Base-by-base conservation (phyloP, 2,888 invertebrate genomes). In the Leptopilina syphax region DNA sequence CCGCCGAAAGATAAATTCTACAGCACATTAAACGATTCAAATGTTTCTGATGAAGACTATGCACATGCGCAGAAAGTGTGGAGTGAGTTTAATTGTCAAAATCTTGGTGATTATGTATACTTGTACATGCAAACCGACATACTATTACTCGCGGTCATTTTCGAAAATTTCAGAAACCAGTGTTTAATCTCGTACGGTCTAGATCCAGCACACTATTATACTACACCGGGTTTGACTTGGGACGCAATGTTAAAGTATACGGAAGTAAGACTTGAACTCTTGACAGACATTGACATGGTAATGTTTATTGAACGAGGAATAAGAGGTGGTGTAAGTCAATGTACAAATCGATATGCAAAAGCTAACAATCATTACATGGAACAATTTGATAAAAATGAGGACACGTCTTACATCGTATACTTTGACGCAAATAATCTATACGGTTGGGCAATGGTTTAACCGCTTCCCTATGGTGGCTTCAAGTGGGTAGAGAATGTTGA, bases 171-270 rank as follows among this genome's bases (percentile, higher is more conserved):
- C 18, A 34, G 83, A 41, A 57, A 60, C 12, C 79, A 57, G 18
- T 81, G 80, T 27, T 90, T 50, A 7, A 8, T 8, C 1, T 27
- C 65, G 13, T 65, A 65, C 44, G 44, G 24, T 27, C 66, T 81
- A 7, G 83, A 83, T 77, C 81, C 82, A 3, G 68, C 77, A 6
- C 79, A 82, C 34, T 44, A 44, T 44, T 44, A 44, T 85, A 84
- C 83, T 10, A 50, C 78, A 10, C 83, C 82, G 1, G 83, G 84
- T 0, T 77, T 83, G 6, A 66, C 83, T 1, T 83, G 79, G 73
- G 83, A 83, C 34, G 81, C 80, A 5, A 82, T 83, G n/a, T n/a
- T n/a, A n/a, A n/a, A n/a, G n/a, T n/a, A n/a, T n/a, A n/a, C n/a
- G n/a, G n/a, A n/a, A n/a, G n/a, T n/a, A n/a, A n/a, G n/a, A n/a